Percentiles rank a stretch among this genome's conserved stretches.
These are phyloP conservation scores for Centropus bengalensis DNA, from an alignment of 2,113 vertebrate genomes.

Conservation along the genomic window DNA sequence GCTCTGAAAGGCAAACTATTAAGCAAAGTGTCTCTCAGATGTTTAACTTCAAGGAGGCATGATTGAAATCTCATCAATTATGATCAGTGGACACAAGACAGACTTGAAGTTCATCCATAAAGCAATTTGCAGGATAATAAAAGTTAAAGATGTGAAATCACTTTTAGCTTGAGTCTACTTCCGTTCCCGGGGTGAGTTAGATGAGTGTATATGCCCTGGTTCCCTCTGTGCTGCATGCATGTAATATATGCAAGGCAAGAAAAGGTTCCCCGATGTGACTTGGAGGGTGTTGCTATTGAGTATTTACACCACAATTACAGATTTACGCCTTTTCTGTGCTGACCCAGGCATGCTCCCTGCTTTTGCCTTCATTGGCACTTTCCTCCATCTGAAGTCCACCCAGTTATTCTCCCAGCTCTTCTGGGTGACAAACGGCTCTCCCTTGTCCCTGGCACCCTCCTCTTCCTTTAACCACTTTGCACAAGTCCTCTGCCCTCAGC, in stretches of 20 bases:
- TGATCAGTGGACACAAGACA: not conserved
- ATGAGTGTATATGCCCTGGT: not conserved
- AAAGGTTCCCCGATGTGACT: not conserved
- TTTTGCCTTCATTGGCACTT: not conserved
- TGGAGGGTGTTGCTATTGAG: not conserved
- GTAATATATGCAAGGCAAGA: not conserved
- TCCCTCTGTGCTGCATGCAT: not conserved
- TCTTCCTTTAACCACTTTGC: not conserved
- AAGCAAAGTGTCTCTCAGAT: slow-evolving; percentile 36
- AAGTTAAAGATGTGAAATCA: slow-evolving; percentile 10
- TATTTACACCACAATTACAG: not conserved
- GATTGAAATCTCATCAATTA: slow-evolving; percentile 48
- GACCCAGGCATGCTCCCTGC: not conserved
- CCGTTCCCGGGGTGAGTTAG: not conserved
- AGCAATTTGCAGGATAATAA: slow-evolving; percentile 1
- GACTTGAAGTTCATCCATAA: slow-evolving; percentile 1
- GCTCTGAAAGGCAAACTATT: slow-evolving; percentile 31
- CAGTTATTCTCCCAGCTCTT: not conserved
- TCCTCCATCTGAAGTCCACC: not conserved
- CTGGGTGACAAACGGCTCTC: not conserved
- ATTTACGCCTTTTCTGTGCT: not conserved
- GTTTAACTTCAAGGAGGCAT: slow-evolving; percentile 31
- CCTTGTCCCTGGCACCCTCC: not conserved
- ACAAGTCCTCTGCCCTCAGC: not conserved
- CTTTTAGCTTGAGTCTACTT: not conserved